Evolutionary conservation across 2,797 vertebrate species (phyloP).

Genomic region (Oreochromis mossambicus): DNA sequence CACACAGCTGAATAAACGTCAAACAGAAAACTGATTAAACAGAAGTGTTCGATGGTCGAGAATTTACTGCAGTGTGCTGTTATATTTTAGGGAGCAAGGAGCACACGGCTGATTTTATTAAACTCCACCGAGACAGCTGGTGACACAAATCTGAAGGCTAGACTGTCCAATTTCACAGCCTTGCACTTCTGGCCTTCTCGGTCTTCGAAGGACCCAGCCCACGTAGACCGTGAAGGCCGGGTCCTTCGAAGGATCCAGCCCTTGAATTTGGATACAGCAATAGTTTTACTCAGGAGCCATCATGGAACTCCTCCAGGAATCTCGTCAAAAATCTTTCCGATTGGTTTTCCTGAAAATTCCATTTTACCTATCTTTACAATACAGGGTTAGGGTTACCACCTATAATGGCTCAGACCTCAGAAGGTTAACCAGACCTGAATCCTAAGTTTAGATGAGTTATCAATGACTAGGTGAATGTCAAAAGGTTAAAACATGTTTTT

Average conservation of each 20-base stretch:
- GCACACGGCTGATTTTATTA: too few relatives aligned
- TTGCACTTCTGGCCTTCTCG: too few relatives aligned
- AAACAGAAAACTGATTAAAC: neutral
- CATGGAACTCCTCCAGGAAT: neutral
- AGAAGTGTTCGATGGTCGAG: neutral
- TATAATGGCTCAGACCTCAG: neutral
- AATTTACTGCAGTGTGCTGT: too few relatives aligned
- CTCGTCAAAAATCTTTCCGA: neutral
- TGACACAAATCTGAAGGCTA: too few relatives aligned
- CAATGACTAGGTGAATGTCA: neutral
- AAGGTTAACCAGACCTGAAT: neutral
- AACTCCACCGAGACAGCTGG: too few relatives aligned
- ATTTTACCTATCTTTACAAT: neutral
- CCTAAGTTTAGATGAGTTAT: neutral
- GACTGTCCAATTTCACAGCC: too few relatives aligned
- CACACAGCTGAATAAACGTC: accelerated
- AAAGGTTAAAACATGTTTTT: neutral
- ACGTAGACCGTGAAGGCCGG: too few relatives aligned
- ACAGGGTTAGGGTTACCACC: neutral
- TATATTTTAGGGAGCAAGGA: too few relatives aligned
- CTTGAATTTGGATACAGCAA: too few relatives aligned
- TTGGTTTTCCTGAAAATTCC: neutral
- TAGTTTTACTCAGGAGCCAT: neutral
- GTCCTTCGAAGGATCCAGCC: too few relatives aligned
- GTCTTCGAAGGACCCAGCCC: too few relatives aligned